A percentile compares a stretch with the other conserved stretches of the same genome.
Conservation (phyloP, 2,888 invertebrate species). For the Lissocephala sabroskyi region DNA sequence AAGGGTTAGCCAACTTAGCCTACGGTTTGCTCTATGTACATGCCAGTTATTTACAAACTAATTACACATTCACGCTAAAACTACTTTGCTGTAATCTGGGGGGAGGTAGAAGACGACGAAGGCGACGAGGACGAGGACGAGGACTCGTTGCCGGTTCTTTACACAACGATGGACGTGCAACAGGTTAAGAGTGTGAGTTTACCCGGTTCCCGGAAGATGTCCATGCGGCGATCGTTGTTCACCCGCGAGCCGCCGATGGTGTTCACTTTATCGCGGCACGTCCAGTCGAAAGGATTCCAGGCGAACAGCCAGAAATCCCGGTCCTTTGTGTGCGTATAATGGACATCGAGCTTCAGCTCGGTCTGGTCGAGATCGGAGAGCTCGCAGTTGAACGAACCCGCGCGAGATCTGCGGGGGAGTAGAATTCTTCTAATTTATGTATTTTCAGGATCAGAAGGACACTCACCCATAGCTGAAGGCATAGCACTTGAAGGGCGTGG, state of each 20-base stretch:
- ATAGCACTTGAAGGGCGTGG: conserved; percentile 79
- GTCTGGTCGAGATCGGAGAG: conserved; percentile 85
- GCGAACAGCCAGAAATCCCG: conserved; percentile 82
- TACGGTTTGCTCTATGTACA: too few relatives aligned
- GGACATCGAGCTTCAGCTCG: conserved; percentile 81
- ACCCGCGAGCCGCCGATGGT: conserved; percentile 72
- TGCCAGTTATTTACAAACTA: conserved; percentile 20
- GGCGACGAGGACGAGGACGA: too few relatives aligned
- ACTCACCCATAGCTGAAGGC: conserved; percentile 82
- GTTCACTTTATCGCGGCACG: conserved; percentile 75
- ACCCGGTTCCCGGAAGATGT: conserved; percentile 73
- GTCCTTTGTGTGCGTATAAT: conserved; percentile 78
- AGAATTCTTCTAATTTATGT: neutral
- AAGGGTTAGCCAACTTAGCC: conserved; percentile 6
- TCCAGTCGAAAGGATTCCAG: conserved; percentile 84
- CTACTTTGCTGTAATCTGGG: conserved; percentile 1
- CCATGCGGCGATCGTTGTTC: conserved; percentile 73
- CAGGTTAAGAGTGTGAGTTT: conserved; percentile 71
- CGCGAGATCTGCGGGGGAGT: conserved; percentile 56
- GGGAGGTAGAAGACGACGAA: too few relatives aligned
- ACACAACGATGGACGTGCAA: conserved; percentile 70
- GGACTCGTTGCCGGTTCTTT: too few relatives aligned
- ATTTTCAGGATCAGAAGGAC: neutral
- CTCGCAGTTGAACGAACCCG: conserved; percentile 77
- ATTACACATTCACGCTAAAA: conserved; percentile 21